phyloP scores from a whole-genome alignment of 2,113 vertebrate species.

The Calypte anna region DNA sequence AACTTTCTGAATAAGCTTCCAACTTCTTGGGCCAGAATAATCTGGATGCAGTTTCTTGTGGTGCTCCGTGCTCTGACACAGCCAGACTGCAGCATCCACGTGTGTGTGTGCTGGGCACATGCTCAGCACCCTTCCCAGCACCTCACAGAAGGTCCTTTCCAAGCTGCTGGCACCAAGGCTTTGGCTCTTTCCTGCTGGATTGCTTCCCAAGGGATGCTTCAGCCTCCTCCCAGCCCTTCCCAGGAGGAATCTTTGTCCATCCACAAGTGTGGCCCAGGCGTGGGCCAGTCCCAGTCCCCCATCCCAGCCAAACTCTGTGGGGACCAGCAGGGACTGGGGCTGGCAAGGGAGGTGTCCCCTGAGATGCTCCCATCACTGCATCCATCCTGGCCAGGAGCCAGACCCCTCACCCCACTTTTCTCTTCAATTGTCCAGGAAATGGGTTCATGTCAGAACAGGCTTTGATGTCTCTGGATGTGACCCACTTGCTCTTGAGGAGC shows the following conservation, averaged over 20 bases:
- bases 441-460: background rate
- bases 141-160: background rate
- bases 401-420: background rate
- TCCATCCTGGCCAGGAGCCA: background rate
- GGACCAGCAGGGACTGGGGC: background rate
- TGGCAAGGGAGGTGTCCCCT: background rate
- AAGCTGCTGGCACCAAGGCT: background rate
- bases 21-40: background rate
- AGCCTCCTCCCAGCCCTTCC: background rate
- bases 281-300: background rate
- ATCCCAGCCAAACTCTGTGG: background rate
- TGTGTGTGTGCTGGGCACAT: fast-evolving
- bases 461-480: background rate
- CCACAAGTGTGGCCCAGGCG: background rate
- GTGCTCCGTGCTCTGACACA: background rate
- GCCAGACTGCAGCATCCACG: background rate
- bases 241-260: background rate
- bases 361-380: background rate
- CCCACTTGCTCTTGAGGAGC: fast-evolving
- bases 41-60: background rate
- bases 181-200: background rate
- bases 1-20: background rate
- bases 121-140: background rate
- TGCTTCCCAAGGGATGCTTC: background rate
- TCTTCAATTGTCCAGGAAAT: background rate